These are phyloP conservation scores for Oncorhynchus gorbuscha DNA, from an alignment of 2,113 vertebrate genomes.

Conservation along the genomic window DNA sequence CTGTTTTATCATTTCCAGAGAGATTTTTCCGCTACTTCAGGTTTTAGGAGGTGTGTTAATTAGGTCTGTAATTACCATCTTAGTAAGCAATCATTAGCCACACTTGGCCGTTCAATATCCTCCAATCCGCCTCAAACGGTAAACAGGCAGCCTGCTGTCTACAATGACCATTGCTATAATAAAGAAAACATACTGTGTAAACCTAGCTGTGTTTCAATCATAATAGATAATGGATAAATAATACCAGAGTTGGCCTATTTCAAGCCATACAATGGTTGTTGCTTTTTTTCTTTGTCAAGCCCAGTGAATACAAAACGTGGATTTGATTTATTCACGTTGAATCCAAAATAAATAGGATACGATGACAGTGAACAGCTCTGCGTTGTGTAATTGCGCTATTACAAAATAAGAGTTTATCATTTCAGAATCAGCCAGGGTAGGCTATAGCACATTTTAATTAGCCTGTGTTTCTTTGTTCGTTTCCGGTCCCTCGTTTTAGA, in stretches of 20 bases:
- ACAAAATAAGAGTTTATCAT: background rate
- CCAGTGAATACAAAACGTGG: background rate
- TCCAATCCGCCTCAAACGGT: background rate
- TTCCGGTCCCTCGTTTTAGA: conserved; percentile 62
- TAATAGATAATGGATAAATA: no score
- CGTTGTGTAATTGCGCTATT: background rate
- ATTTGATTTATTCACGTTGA: background rate
- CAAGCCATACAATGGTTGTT: no score
- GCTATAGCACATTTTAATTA: background rate
- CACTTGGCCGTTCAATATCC: background rate
- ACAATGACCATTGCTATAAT: no score
- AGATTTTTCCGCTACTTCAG: no score
- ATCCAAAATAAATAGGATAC: background rate
- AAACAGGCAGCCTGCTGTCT: no score
- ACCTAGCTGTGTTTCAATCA: no score
- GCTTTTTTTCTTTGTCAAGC: no score
- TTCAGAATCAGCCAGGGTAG: background rate
- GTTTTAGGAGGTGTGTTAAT: conserved; percentile 3
- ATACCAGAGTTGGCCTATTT: no score
- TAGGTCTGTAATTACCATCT: conserved; percentile 2
- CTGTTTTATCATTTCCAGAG: no score
- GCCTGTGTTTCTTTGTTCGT: conserved; percentile 16
- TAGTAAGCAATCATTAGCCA: conserved; percentile 4
- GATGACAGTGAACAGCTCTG: background rate
- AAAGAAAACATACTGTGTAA: no score